Conservation (phyloP, 2,113 vertebrate species). For the Halichoeres trimaculatus region DNA sequence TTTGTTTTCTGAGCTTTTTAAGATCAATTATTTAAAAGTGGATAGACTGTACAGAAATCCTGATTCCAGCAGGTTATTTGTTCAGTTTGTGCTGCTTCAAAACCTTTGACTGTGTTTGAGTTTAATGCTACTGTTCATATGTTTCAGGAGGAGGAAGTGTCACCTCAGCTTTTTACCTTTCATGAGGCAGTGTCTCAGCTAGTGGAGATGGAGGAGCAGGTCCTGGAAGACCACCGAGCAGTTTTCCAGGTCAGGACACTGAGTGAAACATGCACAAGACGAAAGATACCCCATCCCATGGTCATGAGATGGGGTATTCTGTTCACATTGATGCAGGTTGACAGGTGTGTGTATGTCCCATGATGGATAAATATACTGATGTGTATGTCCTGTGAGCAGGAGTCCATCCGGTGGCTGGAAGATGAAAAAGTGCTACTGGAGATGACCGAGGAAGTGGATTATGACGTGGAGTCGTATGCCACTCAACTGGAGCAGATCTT, state of each 20-base stretch:
- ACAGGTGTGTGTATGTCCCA: too few species aligned
- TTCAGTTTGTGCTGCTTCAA: not conserved
- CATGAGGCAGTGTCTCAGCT: constrained; percentile 98
- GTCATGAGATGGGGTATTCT: too few species aligned
- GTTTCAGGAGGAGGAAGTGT: constrained; percentile 96
- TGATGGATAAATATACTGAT: not conserved
- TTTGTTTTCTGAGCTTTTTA: too few species aligned
- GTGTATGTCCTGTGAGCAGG: constrained; percentile 79
- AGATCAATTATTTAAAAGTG: too few species aligned
- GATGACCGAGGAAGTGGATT: constrained; percentile 99
- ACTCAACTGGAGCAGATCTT: constrained; percentile 97
- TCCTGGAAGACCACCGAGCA: constrained; percentile 95
- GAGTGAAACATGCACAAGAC: not conserved
- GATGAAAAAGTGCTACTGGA: constrained; percentile 96
- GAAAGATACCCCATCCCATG: not conserved
- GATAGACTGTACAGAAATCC: too few species aligned
- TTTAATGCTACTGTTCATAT: not conserved
- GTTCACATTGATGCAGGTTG: too few species aligned
- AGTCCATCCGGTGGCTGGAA: constrained; percentile 97
- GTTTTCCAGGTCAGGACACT: constrained; percentile 92
- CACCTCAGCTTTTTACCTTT: constrained; percentile 96
- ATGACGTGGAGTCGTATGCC: constrained; percentile 95
- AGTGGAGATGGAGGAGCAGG: constrained; percentile 99
- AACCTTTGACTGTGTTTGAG: too few species aligned
- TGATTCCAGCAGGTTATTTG: not conserved